phyloP scores from a whole-genome alignment of 2,797 vertebrate genomes.

The Microchirus variegatus region DNA sequence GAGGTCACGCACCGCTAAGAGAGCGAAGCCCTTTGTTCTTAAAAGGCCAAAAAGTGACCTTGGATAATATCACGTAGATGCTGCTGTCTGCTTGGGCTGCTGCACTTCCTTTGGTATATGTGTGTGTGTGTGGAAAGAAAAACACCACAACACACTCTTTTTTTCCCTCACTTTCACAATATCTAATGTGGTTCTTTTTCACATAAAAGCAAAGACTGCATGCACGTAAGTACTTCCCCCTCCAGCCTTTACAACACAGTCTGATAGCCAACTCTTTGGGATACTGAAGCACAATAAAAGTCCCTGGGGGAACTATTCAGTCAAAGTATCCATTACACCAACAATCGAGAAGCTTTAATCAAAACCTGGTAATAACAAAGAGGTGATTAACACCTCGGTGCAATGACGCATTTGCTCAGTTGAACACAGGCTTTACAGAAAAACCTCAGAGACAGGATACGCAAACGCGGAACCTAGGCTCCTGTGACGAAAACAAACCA shows the following conservation, averaged over 20 bases:
- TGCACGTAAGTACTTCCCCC: conserved; percentile 17
- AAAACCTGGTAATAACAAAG: conserved; percentile 16
- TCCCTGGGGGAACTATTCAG: conserved; percentile 33
- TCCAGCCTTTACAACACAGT: conserved; percentile 17
- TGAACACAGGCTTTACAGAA: conserved; percentile 40
- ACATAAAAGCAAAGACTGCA: background rate
- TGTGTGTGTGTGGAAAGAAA: conserved; percentile 11
- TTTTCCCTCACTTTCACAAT: conserved; percentile 29
- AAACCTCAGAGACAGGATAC: conserved; percentile 64
- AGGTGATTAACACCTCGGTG: conserved; percentile 53
- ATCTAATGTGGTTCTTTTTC: conserved; percentile 24
- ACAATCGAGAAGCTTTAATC: conserved; percentile 51
- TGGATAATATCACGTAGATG: background rate
- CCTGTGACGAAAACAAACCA: conserved; percentile 64
- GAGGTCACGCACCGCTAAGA: conserved; percentile 35
- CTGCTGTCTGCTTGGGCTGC: conserved; percentile 4
- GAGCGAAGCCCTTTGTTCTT: conserved; percentile 46
- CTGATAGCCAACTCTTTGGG: conserved; percentile 11
- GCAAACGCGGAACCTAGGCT: conserved; percentile 24
- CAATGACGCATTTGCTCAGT: conserved; percentile 48
- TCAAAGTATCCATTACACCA: conserved; percentile 54
- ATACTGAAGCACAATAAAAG: conserved; percentile 47
- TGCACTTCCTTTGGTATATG: conserved; percentile 1
- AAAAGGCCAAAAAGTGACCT: conserved; percentile 31
- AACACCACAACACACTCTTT: background rate